phyloP scores from a whole-genome alignment of 1,140 invertebrate species.

The Solenopsis invicta region DNA sequence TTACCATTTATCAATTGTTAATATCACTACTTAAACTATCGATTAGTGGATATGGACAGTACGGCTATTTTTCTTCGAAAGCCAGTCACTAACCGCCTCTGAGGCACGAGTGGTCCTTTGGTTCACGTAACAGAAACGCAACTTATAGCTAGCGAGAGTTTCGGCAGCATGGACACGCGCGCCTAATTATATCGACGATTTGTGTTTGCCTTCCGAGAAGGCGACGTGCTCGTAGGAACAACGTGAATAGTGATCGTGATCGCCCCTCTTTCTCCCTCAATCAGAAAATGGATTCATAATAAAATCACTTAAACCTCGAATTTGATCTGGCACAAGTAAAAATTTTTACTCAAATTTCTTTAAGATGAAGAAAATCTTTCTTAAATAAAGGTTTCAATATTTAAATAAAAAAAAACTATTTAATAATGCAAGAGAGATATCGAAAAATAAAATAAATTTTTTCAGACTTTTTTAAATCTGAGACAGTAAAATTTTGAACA shows the following conservation, averaged over 20 bases:
- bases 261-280: slow-evolving; percentile 16
- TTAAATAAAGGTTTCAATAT: no score
- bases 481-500: no score
- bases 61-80: slow-evolving; percentile 23
- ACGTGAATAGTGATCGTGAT: background rate
- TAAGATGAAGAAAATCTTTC: no score
- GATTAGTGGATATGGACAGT: no score
- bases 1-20: no score
- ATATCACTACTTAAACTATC: no score
- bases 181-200: slow-evolving; percentile 82
- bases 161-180: slow-evolving; percentile 71
- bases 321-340: background rate
- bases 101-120: slow-evolving; percentile 6
- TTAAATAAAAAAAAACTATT: no score
- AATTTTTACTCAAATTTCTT: no score
- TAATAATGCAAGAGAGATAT: no score
- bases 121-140: slow-evolving; percentile 53
- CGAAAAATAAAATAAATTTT: no score
- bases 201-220: slow-evolving; percentile 81
- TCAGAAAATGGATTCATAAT: background rate
- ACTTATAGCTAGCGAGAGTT: slow-evolving; percentile 34
- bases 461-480: no score
- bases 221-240: slow-evolving; percentile 63
- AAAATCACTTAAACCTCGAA: background rate
- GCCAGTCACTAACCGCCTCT: background rate